These are phyloP conservation scores for Strix aluco DNA, from an alignment of 2,113 vertebrate species.

Conservation along the genomic window DNA sequence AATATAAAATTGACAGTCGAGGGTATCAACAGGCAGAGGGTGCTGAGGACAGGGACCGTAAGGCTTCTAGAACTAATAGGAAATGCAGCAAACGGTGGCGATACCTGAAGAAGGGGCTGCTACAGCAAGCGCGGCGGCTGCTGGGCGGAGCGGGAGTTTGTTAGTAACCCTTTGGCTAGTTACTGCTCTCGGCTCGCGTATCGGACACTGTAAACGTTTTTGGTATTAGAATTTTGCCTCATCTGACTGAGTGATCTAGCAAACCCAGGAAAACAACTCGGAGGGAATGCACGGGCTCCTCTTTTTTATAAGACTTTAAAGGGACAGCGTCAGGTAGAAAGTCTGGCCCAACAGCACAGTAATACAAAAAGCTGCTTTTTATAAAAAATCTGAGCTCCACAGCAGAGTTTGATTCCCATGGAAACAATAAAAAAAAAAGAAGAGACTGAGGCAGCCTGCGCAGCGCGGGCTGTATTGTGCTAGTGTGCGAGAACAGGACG, in stretches of 20 bases:
- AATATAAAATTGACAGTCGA: slow-evolving; percentile 62
- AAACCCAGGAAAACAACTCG: neutral
- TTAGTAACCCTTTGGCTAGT: slow-evolving; percentile 70
- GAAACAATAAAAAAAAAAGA: neutral
- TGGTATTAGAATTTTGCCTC: slow-evolving; percentile 54
- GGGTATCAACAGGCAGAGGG: slow-evolving; percentile 53
- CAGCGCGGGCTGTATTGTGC: neutral
- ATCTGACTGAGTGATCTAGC: slow-evolving; percentile 2
- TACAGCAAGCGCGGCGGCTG: slow-evolving; percentile 48
- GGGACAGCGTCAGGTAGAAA: slow-evolving; percentile 47
- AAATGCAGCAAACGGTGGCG: slow-evolving; percentile 61
- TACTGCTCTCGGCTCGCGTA: slow-evolving; percentile 40
- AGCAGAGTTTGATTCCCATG: slow-evolving; percentile 16
- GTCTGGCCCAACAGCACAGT: neutral
- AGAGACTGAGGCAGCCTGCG: neutral
- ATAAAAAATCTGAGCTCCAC: slow-evolving; percentile 11
- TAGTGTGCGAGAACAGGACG: neutral
- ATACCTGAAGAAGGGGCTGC: slow-evolving; percentile 64
- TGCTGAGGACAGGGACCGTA: slow-evolving; percentile 41
- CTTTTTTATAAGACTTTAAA: neutral
- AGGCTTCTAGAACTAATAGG: slow-evolving; percentile 76
- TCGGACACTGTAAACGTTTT: slow-evolving; percentile 74
- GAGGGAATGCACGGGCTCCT: neutral
- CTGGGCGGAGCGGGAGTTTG: slow-evolving; percentile 1
- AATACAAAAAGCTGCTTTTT: slow-evolving; percentile 47